Evolutionary conservation across 1,140 invertebrate genomes (phyloP), one percentile per base, ranked within the genome.

Genomic region (Aphidius gifuensis): DNA sequence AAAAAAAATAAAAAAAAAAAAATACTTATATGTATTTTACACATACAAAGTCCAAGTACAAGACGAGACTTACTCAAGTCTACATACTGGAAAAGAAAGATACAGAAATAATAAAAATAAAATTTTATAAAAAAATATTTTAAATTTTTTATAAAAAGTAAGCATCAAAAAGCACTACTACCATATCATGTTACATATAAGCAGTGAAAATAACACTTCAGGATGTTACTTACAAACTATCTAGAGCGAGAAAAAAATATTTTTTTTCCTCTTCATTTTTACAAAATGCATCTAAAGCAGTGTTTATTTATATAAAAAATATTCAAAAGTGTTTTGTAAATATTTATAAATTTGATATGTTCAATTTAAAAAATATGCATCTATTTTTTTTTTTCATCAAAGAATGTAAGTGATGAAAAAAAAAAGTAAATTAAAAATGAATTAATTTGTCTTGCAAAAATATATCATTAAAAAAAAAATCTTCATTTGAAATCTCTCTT

Each of bases 141-240:
- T 32, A 45, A 16, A 57, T 44, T 23, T 16, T 43, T 57, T n/a
- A 11, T 9, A 2, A 46, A 8, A 32, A 11, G 5, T 38, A 44
- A 7, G 9, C 9, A 53, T 9, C 23, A 11, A 53, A n/a, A 44
- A 9, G 11, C 9, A 60, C 45, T 9, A 9, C 11, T 23, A 59
- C 58, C 21, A 48, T 43, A 8, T 48, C 9, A 39, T 4, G 4
- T n/a, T n/a, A 59, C 23, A 49, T 21, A 48, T 48, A 32, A 44
- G 7, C 21, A 9, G 56, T 32, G 56, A 58, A 58, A 47, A 58
- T 58, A 58, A 47, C 43, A 47, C 44, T 58, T 32, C 16, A 58
- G 45, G 43, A 45, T 47, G 45, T 47, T 47, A 39, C 56, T 47
- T 47, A 58, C 21, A 6, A 16, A 44, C 44, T 32, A 58, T 58